Evolutionary conservation across 2,888 invertebrate species (phyloP).

Genomic region (Thyatira batis): DNA sequence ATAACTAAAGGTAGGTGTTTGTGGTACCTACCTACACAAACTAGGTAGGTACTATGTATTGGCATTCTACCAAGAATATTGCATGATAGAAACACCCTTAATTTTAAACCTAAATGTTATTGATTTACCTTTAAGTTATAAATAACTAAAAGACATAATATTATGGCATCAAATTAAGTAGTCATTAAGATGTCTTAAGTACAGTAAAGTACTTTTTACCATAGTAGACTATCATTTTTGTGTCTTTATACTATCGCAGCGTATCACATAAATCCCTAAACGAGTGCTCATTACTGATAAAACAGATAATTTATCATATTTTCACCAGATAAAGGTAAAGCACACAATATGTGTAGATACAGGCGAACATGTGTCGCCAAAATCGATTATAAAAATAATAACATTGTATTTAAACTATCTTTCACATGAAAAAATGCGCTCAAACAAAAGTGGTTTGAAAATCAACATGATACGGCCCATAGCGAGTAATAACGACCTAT

Average conservation of each 20-base stretch:
- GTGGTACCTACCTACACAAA: no score
- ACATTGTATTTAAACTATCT: slow-evolving; percentile 32
- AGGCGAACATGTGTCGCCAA: slow-evolving; percentile 31
- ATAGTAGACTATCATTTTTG: neutral
- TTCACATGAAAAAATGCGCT: slow-evolving; percentile 61
- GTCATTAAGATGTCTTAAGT: no score
- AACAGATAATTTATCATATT: slow-evolving; percentile 24
- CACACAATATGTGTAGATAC: slow-evolving; percentile 19
- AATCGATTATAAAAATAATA: slow-evolving; percentile 39
- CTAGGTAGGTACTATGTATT: no score
- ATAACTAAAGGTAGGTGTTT: no score
- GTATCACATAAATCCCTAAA: slow-evolving; percentile 15
- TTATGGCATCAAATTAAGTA: no score
- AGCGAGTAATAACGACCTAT: slow-evolving; percentile 65
- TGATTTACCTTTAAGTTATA: no score
- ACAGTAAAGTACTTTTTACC: neutral
- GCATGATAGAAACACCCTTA: no score
- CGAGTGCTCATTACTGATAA: slow-evolving; percentile 20
- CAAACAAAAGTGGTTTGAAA: slow-evolving; percentile 70
- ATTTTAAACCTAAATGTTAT: no score
- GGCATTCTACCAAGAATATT: no score
- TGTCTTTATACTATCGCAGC: slow-evolving; percentile 10
- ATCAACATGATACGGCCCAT: slow-evolving; percentile 69
- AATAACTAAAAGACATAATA: no score
- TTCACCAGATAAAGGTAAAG: slow-evolving; percentile 20